Base-by-base conservation (phyloP, 1,140 invertebrate genomes). In the Drusus annulatus region DNA sequence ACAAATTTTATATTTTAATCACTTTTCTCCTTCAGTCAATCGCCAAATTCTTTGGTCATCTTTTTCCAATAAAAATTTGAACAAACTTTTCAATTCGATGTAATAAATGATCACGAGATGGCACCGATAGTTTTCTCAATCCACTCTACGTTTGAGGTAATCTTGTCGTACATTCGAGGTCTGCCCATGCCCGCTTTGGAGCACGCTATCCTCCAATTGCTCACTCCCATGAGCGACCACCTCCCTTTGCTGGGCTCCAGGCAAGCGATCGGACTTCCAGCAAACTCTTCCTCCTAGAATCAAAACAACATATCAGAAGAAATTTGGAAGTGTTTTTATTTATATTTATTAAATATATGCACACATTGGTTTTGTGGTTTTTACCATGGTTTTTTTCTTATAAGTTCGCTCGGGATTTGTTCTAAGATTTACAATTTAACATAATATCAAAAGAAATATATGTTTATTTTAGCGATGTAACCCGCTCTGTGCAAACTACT, bases 211-310 rank as follows among this genome's bases (percentile, higher is more conserved):
- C 95, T 91, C 95, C 95, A 96, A 78, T 94, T 95, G 56, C 93
- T 93, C 2, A 96, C 92, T 0, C 95, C 95, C 1, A 92, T 86
- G 3, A 96, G 85, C 0, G 92, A 92, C 95, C 95, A 96, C 82
- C 89, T 91, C 54, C 91, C 91, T 21, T 90, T 90, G 63, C 92
- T 92, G 0, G 92, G 86, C 74, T 93, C 90, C 3, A 94, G 89
- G 83, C 95, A 96, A 80, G 95, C 91, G 90, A 96, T 93, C 5
- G 95, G 94, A 90, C 94, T 95, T 8, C 95, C 95, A n/a, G 95
- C 94, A 83, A 94, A 93, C 89, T 96, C 95, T 89, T 96, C 95
- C 86, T 96, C 95, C 95, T 96, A 84, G 16, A 85, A 65, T 28
- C 23, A 31, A 69, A 50, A 69, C 19, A 51, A 69, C 54, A 45